phyloP scores from a whole-genome alignment of 2,113 vertebrate species.

The Proteles cristata region DNA sequence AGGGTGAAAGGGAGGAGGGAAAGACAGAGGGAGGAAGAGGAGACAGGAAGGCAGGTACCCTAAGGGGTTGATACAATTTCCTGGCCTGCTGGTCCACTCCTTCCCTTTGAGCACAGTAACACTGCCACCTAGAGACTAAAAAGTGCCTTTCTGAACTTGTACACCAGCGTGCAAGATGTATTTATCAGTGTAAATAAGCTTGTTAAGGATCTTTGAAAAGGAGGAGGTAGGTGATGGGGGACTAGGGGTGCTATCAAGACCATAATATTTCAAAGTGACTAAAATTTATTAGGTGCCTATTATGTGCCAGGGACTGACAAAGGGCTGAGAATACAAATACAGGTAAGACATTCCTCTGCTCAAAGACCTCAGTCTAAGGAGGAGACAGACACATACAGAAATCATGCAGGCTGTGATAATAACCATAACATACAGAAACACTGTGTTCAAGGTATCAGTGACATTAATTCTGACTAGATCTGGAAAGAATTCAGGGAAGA shows the following conservation, averaged over 20 bases:
- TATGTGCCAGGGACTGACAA: background rate
- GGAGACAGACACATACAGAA: background rate
- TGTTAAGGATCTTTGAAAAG: background rate
- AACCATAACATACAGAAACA: background rate
- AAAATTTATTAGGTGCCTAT: background rate
- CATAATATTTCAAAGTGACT: background rate
- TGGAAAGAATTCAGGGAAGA: background rate
- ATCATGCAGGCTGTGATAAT: background rate
- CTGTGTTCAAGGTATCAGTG: background rate
- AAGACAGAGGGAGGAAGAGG: background rate
- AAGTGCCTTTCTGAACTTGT: background rate
- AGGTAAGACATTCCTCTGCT: background rate
- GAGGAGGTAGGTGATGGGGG: background rate
- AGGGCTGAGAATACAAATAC: background rate
- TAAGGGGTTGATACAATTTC: background rate
- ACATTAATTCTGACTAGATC: background rate
- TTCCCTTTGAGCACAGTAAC: constrained; percentile 81
- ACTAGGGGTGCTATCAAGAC: fast-evolving
- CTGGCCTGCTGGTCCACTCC: background rate
- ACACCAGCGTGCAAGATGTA: fast-evolving
- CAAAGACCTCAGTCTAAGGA: background rate
- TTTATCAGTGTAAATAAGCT: background rate
- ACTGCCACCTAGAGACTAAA: constrained; percentile 86
- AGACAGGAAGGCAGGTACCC: background rate
- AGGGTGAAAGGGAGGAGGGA: background rate